Evolutionary conservation across 2,888 invertebrate genomes (phyloP), one percentile per base, ranked within the genome.

Genomic region (Andrena chrysosceles): DNA sequence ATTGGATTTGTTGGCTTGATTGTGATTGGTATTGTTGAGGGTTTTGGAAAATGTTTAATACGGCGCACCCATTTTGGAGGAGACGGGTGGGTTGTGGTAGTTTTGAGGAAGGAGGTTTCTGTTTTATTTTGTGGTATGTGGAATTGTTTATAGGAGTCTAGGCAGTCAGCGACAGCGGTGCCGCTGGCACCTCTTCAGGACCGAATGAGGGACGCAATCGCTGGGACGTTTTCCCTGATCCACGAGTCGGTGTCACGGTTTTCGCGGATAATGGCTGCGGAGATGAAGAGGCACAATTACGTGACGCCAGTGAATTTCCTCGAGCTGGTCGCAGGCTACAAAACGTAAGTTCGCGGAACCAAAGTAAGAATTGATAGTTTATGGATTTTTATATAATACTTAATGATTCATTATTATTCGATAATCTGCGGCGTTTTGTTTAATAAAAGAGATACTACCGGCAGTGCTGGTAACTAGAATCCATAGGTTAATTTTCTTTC

Each of bases 301-400:
- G 98, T 98, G 62, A 98, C 98, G 0, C 98, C 98, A 0, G 97
- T 97, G 33, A 98, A 98, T 94, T 98, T 97, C 90, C 94, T 98
- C 76, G 97, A 98, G 91, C 95, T 98, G 16, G 98, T 98, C 0
- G 95, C 96, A 0, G 97, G 98, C 8, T 98, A 98, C 91, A 97
- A 97, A 93, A 95, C 95, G 97, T 97, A 92, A 94, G 95, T 93
- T 16, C 0, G 16, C 8, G n/a, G 42, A 42, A 42, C 13, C 1
- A 42, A 42, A 42, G 13, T 42, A 42, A 13, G 42, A 42, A 42
- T 42, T 42, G 13, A 13, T 42, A 13, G 4, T 13, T 13, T 42
- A 13, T 42, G 4, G 42, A 13, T 4, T 42, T 13, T 42, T 42
- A 13, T 42, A 13, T 1, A 13, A 3, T 42, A 0, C 10, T 42